phyloP scores from a whole-genome alignment of 2,888 invertebrate genomes.

The Archaeoteleia sp. region DNA sequence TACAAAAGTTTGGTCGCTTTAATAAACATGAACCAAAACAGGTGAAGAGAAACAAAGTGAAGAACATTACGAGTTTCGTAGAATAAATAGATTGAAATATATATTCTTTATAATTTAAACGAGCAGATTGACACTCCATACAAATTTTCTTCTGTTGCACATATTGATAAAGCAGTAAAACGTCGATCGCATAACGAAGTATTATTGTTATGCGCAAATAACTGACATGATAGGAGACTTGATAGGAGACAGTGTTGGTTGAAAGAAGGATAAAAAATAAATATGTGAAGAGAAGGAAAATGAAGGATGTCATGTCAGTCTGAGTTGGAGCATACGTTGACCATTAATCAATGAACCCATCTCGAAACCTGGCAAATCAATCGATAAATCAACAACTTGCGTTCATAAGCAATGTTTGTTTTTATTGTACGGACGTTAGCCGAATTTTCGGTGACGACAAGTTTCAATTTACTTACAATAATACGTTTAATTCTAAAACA shows the following conservation, averaged over 20 bases:
- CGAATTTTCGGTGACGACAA: too few relatives aligned
- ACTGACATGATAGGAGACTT: conserved; percentile 58
- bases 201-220: conserved; percentile 61
- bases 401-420: conserved; percentile 50
- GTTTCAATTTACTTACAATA: conserved; percentile 2
- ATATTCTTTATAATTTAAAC: too few relatives aligned
- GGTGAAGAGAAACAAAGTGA: background rate
- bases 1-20: background rate
- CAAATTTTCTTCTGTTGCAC: conserved; percentile 5
- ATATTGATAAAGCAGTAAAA: conserved; percentile 34
- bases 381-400: conserved; percentile 69
- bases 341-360: conserved; percentile 68
- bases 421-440: too few relatives aligned
- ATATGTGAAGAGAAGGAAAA: conserved; percentile 55
- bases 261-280: conserved; percentile 48
- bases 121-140: conserved; percentile 4
- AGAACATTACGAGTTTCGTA: too few relatives aligned
- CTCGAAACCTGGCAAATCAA: conserved; percentile 63
- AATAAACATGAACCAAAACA: background rate
- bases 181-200: conserved; percentile 52
- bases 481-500: too few relatives aligned
- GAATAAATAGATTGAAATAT: too few relatives aligned
- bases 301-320: conserved; percentile 58
- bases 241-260: conserved; percentile 33
- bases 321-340: conserved; percentile 61